These are phyloP conservation scores for Steatocranus sp. DNA, from an alignment of 2,797 vertebrate species.

Conservation along the genomic window DNA sequence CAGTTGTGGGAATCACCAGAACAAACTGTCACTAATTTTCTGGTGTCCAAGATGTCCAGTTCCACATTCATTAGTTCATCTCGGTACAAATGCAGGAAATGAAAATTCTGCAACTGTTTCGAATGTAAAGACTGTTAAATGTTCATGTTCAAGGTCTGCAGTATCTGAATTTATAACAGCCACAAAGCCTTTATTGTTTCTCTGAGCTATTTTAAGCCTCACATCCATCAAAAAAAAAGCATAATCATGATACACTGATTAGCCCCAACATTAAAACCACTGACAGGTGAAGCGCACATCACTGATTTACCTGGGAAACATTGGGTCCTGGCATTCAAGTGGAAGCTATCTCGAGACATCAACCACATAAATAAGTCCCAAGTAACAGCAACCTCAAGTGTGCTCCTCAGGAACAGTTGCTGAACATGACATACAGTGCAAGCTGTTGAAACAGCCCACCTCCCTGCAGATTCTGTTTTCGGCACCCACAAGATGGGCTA, in stretches of 20 bases:
- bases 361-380: neutral
- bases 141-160: neutral
- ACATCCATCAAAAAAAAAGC: neutral
- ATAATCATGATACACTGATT: neutral
- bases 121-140: constrained; percentile 7
- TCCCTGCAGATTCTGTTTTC: neutral
- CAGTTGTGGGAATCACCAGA: neutral
- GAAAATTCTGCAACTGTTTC: neutral
- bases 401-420: neutral
- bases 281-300: accelerated
- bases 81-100: neutral
- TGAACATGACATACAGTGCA: neutral
- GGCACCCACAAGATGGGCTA: neutral
- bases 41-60: neutral
- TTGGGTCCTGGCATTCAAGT: neutral
- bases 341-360: neutral
- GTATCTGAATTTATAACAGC: neutral
- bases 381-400: neutral
- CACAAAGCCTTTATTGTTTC: neutral
- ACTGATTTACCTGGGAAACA: neutral
- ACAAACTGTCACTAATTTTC: constrained; percentile 4
- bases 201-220: constrained; percentile 14
- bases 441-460: neutral
- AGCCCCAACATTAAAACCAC: neutral
- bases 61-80: constrained; percentile 1